Percentiles rank a stretch among this genome's conserved stretches.
phyloP scores from a whole-genome alignment of 2,797 vertebrate genomes.

The Simalia tracyae region DNA sequence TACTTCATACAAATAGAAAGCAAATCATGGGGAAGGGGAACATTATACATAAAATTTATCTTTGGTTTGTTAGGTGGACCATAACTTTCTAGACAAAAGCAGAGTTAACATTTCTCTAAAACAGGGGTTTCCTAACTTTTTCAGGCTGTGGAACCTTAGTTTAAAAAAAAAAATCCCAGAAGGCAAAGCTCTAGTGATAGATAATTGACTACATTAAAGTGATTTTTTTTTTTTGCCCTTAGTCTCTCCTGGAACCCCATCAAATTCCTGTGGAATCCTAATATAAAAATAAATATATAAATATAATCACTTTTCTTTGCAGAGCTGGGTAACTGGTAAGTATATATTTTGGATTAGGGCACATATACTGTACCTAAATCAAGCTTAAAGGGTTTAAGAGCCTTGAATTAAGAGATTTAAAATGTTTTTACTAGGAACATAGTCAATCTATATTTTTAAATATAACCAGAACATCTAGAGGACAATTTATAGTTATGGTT shows the following conservation, averaged over 20 bases:
- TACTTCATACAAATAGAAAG: neutral
- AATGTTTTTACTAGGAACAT: too few relatives aligned
- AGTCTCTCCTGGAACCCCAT: neutral
- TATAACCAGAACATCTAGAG: too few relatives aligned
- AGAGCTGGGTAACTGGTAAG: too few relatives aligned
- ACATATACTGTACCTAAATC: too few relatives aligned
- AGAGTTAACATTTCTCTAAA: neutral
- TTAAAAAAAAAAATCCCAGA: neutral
- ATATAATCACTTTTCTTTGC: too few relatives aligned
- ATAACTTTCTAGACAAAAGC: neutral
- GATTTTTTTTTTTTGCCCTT: neutral
- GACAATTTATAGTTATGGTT: too few relatives aligned
- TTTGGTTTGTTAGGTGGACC: neutral
- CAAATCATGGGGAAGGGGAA: neutral
- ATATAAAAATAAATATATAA: neutral
- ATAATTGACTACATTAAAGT: neutral
- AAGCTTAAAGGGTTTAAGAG: too few relatives aligned
- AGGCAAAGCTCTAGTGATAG: too few relatives aligned
- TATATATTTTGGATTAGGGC: too few relatives aligned
- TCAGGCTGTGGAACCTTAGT: neutral
- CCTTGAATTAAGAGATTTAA: too few relatives aligned
- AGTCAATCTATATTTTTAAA: too few relatives aligned
- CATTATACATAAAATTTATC: neutral
- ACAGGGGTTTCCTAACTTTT: neutral
- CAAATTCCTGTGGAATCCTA: neutral